phyloP scores from a whole-genome alignment of 2,113 vertebrate species.

The Gobio gobio region DNA sequence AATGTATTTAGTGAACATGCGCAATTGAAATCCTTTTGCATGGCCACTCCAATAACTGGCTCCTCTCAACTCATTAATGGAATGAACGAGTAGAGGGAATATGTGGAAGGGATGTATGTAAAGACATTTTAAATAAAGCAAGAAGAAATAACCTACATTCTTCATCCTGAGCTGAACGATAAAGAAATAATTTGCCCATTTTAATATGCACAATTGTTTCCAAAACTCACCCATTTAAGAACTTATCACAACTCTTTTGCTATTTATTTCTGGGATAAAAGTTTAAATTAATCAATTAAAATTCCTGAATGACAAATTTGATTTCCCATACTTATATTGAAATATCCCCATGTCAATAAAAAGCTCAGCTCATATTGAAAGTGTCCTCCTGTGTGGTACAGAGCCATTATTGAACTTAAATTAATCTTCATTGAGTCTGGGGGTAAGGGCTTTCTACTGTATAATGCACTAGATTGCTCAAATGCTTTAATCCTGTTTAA shows the following conservation, averaged over 20 bases:
- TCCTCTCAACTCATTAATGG: background rate
- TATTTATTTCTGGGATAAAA: conserved; percentile 34
- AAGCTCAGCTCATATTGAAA: conserved; percentile 60
- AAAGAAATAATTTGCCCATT: background rate
- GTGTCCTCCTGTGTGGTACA: conserved; percentile 57
- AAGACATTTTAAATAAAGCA: background rate
- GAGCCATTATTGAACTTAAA: conserved; percentile 68
- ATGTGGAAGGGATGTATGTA: background rate
- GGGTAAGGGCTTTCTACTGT: conserved; percentile 56
- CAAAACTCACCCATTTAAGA: background rate
- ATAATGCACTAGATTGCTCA: conserved; percentile 59
- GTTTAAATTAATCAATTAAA: conserved; percentile 68
- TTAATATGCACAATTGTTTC: conserved; percentile 10
- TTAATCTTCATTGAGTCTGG: conserved; percentile 61
- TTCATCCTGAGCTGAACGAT: background rate
- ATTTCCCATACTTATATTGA: conserved; percentile 71
- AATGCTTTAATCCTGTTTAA: conserved; percentile 64
- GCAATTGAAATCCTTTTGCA: background rate
- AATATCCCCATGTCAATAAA: conserved; percentile 68
- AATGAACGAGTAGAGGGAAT: background rate
- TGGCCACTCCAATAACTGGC: no score
- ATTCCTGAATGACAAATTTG: conserved; percentile 63
- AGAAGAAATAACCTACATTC: background rate
- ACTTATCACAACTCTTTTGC: background rate
- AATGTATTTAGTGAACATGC: background rate